Base-by-base conservation (phyloP, 2,888 invertebrate species). In the Creontiades dilutus region DNA sequence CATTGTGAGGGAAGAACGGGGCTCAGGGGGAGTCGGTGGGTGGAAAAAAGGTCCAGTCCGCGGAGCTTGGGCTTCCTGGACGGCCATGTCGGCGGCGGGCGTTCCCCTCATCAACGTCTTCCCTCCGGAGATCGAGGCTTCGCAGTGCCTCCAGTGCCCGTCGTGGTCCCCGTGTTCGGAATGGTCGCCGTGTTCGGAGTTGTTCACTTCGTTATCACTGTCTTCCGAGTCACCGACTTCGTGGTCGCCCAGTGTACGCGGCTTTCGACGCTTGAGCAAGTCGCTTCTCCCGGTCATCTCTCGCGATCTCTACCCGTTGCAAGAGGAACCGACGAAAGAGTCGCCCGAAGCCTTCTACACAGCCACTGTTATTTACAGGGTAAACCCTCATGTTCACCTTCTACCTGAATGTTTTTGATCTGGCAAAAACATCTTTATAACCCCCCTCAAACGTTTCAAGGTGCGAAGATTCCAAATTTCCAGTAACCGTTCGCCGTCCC, bases 21-120 rank as follows among this genome's bases (percentile, higher is more conserved):
- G 3, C 75, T 12, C 16, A 19, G 16, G 23, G 75, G 37, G 23
- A 7, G 16, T 52, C 14, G 52, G 27, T 9, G 52, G 82, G 13
- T n/a, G n/a, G n/a, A n/a, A n/a, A n/a, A 46, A 7, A 37, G 37
- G 82, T 82, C 81, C 82, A 82, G 82, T 52, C 47, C 48, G 61
- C n/a, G 23, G 68, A 12, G 27, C 23, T 68, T 19, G 23, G 19
- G 68, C 68, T 68, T 68, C 68, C 68, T 68, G 68, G 68, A 78
- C 19, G 48, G 46, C 80, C 47, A 82, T 82, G 82, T 47, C 16
- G 76, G 47, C 57, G 19, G 52, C 82, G 47, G 23, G 13, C 55
- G 85, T 85, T 9, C 86, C 86, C 75, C 48, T 86, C 68, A 86
- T 86, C 23, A 86, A 86, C 48, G 19, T 86, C 86, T 14, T 86